Percentiles rank a stretch among this genome's conserved stretches.
Evolutionary conservation across 2,888 invertebrate species (phyloP).

Genomic region (Hermaeophaga mercurialis): DNA sequence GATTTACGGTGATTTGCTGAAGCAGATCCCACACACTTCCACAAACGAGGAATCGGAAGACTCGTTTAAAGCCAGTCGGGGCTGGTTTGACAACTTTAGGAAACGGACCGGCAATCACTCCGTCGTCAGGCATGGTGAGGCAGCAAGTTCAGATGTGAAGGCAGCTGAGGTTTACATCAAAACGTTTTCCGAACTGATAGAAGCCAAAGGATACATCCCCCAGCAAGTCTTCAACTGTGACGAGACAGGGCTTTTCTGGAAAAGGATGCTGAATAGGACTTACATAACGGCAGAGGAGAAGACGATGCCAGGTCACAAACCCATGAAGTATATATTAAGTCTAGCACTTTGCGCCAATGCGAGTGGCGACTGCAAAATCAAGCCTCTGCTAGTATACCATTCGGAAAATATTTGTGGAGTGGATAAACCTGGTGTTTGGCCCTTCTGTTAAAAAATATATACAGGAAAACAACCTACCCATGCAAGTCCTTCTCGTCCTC

Average conservation of each 20-base stretch:
- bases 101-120: conserved; percentile 7
- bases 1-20: conserved; percentile 2
- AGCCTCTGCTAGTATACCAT: neutral
- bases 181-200: conserved; percentile 35
- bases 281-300: conserved; percentile 43
- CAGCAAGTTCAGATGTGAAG: conserved; percentile 12
- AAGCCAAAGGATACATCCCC: conserved; percentile 34
- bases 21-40: conserved; percentile 1
- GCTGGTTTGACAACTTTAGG: conserved; percentile 15
- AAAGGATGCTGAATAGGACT: conserved; percentile 40
- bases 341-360: conserved; percentile 41
- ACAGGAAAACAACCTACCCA: conserved; percentile 41
- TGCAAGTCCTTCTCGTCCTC: conserved; percentile 44
- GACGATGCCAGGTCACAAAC: conserved; percentile 43
- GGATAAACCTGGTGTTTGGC: conserved; percentile 37
- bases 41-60: conserved; percentile 5
- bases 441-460: conserved; percentile 44
- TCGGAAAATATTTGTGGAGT: conserved; percentile 25
- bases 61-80: too few species aligned
- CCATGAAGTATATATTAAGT: conserved; percentile 43
- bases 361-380: neutral
- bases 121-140: conserved; percentile 11
- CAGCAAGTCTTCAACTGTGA: conserved; percentile 39
- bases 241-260: conserved; percentile 36
- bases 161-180: conserved; percentile 3